Conservation (phyloP, 2,113 vertebrate species). For the Coracopsis vasa region DNA sequence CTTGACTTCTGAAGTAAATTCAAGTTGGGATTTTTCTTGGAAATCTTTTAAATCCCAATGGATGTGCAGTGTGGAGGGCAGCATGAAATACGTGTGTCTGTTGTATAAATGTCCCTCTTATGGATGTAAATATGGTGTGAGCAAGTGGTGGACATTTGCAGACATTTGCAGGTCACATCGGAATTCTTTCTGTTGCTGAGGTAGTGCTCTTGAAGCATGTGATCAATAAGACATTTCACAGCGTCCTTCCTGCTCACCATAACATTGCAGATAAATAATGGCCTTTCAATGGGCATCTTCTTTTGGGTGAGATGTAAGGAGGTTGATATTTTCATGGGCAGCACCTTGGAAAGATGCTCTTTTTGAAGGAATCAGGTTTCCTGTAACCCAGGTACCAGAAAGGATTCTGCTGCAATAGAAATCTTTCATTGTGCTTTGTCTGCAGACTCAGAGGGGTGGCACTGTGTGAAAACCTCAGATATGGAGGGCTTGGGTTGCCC, state of each 20-base stretch:
- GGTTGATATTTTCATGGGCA: not conserved
- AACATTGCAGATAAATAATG: not conserved
- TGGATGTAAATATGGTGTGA: not conserved
- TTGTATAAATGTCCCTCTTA: not conserved
- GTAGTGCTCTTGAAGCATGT: not conserved
- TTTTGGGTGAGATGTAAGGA: not conserved
- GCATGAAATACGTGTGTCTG: not conserved
- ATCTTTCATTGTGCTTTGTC: not conserved
- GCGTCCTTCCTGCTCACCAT: accelerated
- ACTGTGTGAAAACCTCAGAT: not conserved
- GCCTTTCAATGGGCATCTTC: not conserved
- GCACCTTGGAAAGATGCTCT: not conserved
- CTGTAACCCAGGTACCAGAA: not conserved
- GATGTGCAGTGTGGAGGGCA: accelerated
- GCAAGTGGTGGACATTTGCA: not conserved
- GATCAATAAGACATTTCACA: not conserved
- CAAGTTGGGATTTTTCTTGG: not conserved
- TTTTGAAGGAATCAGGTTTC: not conserved
- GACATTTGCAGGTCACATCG: not conserved
- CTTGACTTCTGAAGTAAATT: not conserved
- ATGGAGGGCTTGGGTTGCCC: not conserved
- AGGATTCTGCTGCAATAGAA: not conserved
- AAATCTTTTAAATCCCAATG: not conserved
- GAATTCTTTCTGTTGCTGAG: not conserved
- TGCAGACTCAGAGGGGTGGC: not conserved